Base-by-base conservation (phyloP, 2,113 vertebrate genomes). In the Tursiops truncatus region DNA sequence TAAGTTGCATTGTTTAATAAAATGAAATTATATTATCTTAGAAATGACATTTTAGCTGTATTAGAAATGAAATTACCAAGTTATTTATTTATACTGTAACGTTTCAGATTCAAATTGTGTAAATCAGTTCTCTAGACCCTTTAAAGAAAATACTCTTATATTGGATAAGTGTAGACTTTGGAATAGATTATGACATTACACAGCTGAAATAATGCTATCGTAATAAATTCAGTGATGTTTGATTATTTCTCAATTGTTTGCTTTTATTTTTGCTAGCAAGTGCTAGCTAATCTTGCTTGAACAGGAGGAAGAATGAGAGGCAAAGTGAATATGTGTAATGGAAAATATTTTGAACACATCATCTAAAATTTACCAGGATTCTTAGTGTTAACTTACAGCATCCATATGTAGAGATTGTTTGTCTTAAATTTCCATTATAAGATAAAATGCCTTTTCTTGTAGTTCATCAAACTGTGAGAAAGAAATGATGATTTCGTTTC, bases 261-360 rank as follows among this genome's bases (percentile, higher is more conserved):
- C 65, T 87, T 96, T 90, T 62, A 60, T 92, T 94, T 79, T 94
- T 77, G 20, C 28, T 21, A 53, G 33, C 5, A 76, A 94, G 62
- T 60, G 14, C 31, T 79, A 80, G 14, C 31, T 79, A 80, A 93
- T 77, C 71, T 93, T 83, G 9, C 71, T 80, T 91, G 15, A 93
- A 56, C 50, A 93, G 25, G 62, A 68, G 47, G 8, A 68, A 87
- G 18, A 91, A 73, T 67, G 18, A 79, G 14, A 56, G 74, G 5
- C 6, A 79, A 74, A 93, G 21, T 73, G 41, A 92, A 65, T 60
- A 31, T 26, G 33, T 20, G 33, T 44, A 73, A 53, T 31, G 6
- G 50, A 93, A 96, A 96, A 84, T 84, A 91, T 74, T 96, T 73
- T 89, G n/a, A 82, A 58, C 36, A 71, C 13, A 70, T 81, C 63